phyloP scores from a whole-genome alignment of 2,113 vertebrate genomes.

The Corapipo altera region DNA sequence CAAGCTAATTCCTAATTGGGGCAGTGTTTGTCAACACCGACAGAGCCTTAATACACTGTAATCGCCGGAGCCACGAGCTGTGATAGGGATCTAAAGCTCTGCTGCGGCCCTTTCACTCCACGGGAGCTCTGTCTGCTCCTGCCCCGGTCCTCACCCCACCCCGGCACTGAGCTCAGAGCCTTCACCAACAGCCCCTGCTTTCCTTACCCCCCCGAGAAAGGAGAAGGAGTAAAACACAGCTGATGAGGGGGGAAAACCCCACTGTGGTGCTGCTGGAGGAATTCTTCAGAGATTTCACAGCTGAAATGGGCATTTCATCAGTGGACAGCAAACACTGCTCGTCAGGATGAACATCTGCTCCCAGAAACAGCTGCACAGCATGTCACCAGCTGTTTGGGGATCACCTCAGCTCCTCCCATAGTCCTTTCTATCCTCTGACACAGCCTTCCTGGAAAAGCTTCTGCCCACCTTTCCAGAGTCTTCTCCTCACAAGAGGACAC shows the following conservation, averaged over 20 bases:
- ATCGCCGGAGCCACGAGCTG: constrained; percentile 68
- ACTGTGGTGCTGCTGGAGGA: background rate
- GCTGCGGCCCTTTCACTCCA: background rate
- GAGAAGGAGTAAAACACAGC: background rate
- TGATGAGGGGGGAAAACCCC: background rate
- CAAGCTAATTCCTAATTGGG: constrained; percentile 77
- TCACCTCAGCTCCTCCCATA: background rate
- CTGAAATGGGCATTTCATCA: background rate
- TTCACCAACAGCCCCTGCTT: background rate
- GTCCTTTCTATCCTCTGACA: background rate
- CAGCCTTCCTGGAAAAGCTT: background rate
- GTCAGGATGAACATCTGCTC: background rate
- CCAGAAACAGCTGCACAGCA: fast-evolving
- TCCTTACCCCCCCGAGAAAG: background rate
- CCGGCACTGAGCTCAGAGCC: background rate
- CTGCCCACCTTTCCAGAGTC: background rate
- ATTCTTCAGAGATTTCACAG: background rate
- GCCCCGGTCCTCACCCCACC: background rate
- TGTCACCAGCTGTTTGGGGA: background rate
- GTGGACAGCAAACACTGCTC: background rate
- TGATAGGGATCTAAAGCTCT: constrained; percentile 76
- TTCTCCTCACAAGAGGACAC: background rate
- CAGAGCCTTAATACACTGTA: constrained; percentile 69
- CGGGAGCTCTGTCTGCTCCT: background rate
- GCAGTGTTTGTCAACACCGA: constrained; percentile 76